Base-by-base conservation (phyloP, 2,888 invertebrate species). In the Odontomyia ornata region DNA sequence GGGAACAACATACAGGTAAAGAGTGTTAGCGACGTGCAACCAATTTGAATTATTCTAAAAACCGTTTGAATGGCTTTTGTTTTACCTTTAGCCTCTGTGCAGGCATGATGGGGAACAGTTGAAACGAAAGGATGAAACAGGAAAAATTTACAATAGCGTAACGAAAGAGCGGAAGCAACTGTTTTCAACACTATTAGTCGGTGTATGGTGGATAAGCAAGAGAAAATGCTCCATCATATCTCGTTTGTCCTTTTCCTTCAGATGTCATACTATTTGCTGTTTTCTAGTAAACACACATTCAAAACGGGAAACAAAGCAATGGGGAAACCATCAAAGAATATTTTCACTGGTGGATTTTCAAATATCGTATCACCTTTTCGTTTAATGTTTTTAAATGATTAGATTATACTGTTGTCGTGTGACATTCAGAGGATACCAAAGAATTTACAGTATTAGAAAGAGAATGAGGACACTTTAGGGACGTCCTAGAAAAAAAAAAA, bases 361-460 rank as follows among this genome's bases (percentile, higher is more conserved):
- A 76, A 77, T 76, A 77, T 79, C 78, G 78, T 79, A 79, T 79
- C 78, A 79, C 79, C 79, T 79, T 77, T 79, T 78, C 79, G 79
- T 79, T 79, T 79, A 79, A 79, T 79, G 79, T 79, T 79, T 79
- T 79, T 79, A 78, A 79, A 79, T 65, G 79, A 79, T 78, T 78
- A 76, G 79, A 79, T 79, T 79, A 79, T 78, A 77, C 79, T 18
- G 52, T 52, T 18, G 5, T 43, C 73, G 30, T 18, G 75, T 36
- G 36, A 76, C 65, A 47, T 67, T 76, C 18, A 69, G 77, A 67
- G 79, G 77, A 79, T 79, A 77, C 77, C 62, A 79, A 79, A 79
- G 76, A 76, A n/a, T n/a, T n/a, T n/a, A n/a, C n/a, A n/a, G n/a
- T n/a, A n/a, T n/a, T n/a, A n/a, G n/a, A n/a, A n/a, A n/a, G n/a